These are phyloP conservation scores for Melanocharis versteri DNA, from an alignment of 2,113 vertebrate species.

Conservation along the genomic window DNA sequence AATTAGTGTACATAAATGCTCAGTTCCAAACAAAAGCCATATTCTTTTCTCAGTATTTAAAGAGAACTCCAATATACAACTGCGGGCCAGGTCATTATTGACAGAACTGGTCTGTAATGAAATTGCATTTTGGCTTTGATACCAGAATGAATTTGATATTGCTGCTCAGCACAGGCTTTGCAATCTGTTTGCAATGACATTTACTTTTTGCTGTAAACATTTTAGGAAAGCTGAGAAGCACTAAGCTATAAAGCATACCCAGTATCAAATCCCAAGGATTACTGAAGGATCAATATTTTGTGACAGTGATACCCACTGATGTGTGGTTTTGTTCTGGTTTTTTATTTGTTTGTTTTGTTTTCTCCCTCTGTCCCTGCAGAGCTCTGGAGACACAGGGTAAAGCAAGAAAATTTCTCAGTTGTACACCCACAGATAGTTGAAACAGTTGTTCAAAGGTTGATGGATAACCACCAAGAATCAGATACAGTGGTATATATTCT, in stretches of 20 bases:
- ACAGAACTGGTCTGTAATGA: not conserved
- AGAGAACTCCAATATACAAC: not conserved
- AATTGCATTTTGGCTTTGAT: slow-evolving; percentile 14
- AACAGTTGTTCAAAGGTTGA: slow-evolving; percentile 74
- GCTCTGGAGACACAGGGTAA: slow-evolving; percentile 73
- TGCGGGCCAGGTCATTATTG: not conserved
- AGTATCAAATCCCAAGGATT: not conserved
- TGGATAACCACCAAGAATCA: slow-evolving; percentile 67
- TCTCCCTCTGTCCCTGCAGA: slow-evolving; percentile 27
- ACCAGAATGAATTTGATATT: not conserved
- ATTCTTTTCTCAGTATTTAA: not conserved
- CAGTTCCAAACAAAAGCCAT: not conserved
- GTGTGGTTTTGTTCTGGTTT: not conserved
- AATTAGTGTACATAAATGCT: not conserved
- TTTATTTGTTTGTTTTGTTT: not conserved
- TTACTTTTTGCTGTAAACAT: slow-evolving; percentile 15
- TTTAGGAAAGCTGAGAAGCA: slow-evolving; percentile 5
- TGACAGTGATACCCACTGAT: not conserved
- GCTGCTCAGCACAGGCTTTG: not conserved
- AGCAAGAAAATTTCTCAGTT: slow-evolving; percentile 72
- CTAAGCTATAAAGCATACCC: not conserved
- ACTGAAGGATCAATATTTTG: not conserved
- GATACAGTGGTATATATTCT: slow-evolving; percentile 63
- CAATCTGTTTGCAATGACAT: slow-evolving; percentile 5
- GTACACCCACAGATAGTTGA: slow-evolving; percentile 70